A percentile compares a stretch with the other conserved stretches of the same genome.
Conservation (phyloP, 2,113 vertebrate species). For the Tympanuchus pallidicinctus region DNA sequence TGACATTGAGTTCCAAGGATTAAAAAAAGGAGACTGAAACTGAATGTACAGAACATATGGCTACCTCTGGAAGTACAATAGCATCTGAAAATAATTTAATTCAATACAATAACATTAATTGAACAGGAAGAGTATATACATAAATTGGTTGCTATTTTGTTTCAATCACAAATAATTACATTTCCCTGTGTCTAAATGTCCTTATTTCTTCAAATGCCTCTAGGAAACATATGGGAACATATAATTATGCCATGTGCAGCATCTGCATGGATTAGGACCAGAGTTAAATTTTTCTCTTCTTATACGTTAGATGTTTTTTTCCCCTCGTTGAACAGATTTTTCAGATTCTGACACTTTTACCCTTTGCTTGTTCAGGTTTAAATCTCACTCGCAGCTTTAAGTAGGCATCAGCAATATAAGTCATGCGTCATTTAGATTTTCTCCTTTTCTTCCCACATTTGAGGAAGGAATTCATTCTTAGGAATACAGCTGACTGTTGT, state of each 20-base stretch:
- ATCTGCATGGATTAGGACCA: not conserved
- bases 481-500: not conserved
- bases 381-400: not conserved
- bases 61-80: constrained; percentile 7
- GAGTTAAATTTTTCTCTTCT: not conserved
- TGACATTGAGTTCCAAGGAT: constrained; percentile 39
- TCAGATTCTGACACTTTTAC: not conserved
- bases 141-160: constrained; percentile 13
- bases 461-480: not conserved
- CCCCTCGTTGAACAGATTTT: not conserved
- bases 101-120: not conserved
- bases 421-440: not conserved
- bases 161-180: constrained; percentile 31
- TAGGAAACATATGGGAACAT: not conserved
- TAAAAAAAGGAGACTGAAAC: constrained; percentile 20
- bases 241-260: not conserved
- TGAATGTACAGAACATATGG: not conserved
- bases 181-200: not conserved
- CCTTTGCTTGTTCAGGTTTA: not conserved
- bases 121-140: not conserved
- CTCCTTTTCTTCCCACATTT: not conserved
- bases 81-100: not conserved
- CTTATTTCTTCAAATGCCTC: not conserved
- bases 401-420: not conserved
- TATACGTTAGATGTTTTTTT: not conserved